Base-by-base conservation (phyloP, 2,113 vertebrate species). In the Trachemys scripta region DNA sequence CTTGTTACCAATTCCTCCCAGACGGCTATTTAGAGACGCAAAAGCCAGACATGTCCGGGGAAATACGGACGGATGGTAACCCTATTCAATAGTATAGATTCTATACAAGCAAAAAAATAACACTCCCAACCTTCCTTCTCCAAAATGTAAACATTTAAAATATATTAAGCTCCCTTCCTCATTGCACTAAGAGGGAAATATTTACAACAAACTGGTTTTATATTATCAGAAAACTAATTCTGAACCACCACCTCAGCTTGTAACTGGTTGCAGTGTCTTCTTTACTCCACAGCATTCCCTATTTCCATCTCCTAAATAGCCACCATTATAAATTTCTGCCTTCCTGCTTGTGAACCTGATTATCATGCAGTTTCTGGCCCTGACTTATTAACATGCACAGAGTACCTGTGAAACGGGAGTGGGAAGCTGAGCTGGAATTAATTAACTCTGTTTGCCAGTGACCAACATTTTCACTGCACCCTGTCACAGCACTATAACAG, bases 391-490 rank as follows among this genome's bases (percentile, higher is more conserved):
- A 80, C 92, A 1, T 1, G 1, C 45, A 35, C 27, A 22, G 1
- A 51, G 17, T 49, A 49, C n/a, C 11, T 25, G 22, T 47, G 62
- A 47, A 88, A 62, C 82, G 1, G 14, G n/a, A 47, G 75, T 20
- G 50, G 25, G 7, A 93, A 88, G 78, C 27, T 24, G 17, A 90
- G 13, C 25, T 62, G 62, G 78, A 80, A 57, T 31, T 82, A 88
- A 14, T 31, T 82, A 88, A 14, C 4, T n/a, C 54, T 51, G 31
- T 53, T 87, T 89, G 22, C n/a, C 42, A 31, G 2, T 16, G 45
- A 76, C 17, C 12, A 89, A 75, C 38, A 83, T 0, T 0, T 85
- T 5, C 29, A 13, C 1, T 1, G 38, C n/a, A 88, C 12, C 80
- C 10, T n/a, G 42, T 59, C 83, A 59, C 5, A 92, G 62, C 75